Percentiles rank a stretch among this genome's conserved stretches.
Conservation (phyloP, 2,797 vertebrate species). For the Coregonus ussuriensis region DNA sequence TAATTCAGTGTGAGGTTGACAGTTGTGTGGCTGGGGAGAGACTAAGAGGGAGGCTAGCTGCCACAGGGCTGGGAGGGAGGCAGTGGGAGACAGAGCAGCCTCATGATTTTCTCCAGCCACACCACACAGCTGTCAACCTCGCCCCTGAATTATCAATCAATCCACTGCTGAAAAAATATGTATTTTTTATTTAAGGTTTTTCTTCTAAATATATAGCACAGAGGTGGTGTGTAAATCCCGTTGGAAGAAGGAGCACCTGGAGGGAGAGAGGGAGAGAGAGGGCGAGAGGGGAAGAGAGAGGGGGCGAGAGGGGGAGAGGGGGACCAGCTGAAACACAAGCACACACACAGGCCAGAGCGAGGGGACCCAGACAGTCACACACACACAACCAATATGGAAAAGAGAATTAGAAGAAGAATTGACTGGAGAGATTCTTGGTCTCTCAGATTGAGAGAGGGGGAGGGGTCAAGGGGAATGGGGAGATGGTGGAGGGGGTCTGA, state of each 20-base stretch:
- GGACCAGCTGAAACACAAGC: no score
- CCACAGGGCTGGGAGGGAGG: conserved; percentile 25
- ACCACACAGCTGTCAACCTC: conserved; percentile 52
- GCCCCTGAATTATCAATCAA: conserved; percentile 61
- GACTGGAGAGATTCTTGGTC: conserved; percentile 48
- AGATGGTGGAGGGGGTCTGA: conserved; percentile 32
- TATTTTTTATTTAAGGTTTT: conserved; percentile 59
- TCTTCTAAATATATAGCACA: conserved; percentile 27
- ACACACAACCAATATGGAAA: background rate
- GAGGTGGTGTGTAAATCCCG: conserved; percentile 57
- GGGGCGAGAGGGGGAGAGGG: conserved; percentile 6
- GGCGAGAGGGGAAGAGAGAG: conserved; percentile 7
- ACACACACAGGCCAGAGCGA: no score
- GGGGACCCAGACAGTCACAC: background rate
- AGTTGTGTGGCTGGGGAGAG: conserved; percentile 34
- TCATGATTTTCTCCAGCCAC: conserved; percentile 24
- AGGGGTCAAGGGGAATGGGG: conserved; percentile 63
- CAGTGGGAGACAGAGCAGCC: conserved; percentile 15
- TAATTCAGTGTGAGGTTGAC: conserved; percentile 44
- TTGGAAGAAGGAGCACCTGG: conserved; percentile 12
- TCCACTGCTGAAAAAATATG: conserved; percentile 57
- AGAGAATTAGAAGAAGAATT: conserved; percentile 53
- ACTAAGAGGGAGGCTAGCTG: conserved; percentile 15
- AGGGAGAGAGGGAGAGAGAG: conserved; percentile 14
- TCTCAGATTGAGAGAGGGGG: conserved; percentile 47